Conservation (phyloP, 2,797 vertebrate genomes). For the Peromyscus melanophrys region DNA sequence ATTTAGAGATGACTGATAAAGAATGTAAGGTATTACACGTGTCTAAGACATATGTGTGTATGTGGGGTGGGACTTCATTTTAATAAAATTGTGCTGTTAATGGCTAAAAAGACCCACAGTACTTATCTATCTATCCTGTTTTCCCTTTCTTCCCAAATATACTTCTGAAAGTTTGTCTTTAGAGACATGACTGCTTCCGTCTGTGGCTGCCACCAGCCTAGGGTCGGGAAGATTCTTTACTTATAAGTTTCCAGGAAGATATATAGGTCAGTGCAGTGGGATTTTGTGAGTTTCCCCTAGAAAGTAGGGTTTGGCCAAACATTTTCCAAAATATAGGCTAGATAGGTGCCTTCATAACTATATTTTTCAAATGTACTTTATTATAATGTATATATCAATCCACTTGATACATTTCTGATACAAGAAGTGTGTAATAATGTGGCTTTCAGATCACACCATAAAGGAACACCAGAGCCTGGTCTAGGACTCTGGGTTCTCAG, state of each 20-base stretch:
- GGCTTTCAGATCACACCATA: conserved; percentile 44
- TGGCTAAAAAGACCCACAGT: conserved; percentile 32
- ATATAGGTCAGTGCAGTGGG: neutral
- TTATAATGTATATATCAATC: conserved; percentile 18
- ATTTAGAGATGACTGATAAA: conserved; percentile 29
- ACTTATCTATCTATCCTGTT: neutral
- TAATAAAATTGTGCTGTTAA: conserved; percentile 51
- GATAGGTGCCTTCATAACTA: conserved; percentile 40
- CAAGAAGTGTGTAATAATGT: conserved; percentile 38
- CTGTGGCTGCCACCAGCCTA: neutral
- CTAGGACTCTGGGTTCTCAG: conserved; percentile 64
- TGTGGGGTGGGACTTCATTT: neutral
- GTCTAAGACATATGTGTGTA: neutral
- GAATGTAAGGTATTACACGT: neutral
- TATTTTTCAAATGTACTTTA: conserved; percentile 49
- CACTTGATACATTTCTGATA: conserved; percentile 39
- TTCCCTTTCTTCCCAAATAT: neutral
- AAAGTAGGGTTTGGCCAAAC: conserved; percentile 44
- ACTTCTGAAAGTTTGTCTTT: conserved; percentile 34
- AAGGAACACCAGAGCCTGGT: neutral
- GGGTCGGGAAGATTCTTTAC: conserved; percentile 21
- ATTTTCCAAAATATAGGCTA: conserved; percentile 45
- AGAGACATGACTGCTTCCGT: conserved; percentile 34
- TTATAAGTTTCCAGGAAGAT: conserved; percentile 52
- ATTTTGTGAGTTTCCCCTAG: conserved; percentile 21